These are phyloP conservation scores for Heliopora coerulea DNA, from an alignment of 92 coral and sea anemone genomes.

Conservation along the genomic window DNA sequence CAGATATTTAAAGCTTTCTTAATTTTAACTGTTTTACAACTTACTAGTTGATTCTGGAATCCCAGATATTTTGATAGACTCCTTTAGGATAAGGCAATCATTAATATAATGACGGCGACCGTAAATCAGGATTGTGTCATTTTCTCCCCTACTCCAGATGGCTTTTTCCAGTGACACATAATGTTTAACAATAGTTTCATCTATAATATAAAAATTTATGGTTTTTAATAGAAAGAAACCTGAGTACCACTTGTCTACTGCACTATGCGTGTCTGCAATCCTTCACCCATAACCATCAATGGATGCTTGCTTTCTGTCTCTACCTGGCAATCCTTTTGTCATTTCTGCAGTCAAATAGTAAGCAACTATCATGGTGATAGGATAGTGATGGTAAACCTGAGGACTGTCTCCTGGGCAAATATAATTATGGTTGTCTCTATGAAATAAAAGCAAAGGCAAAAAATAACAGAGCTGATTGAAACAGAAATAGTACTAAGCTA, in stretches of 20 bases:
- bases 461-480: too few species aligned
- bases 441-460: too few species aligned
- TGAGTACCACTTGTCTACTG: too few species aligned
- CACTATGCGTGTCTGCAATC: too few species aligned
- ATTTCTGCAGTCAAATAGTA: conserved; percentile 66
- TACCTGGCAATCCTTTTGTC: conserved; percentile 77
- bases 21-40: too few species aligned
- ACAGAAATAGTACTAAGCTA: too few species aligned
- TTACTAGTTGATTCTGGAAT: conserved; percentile 50
- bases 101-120: conserved; percentile 66
- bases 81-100: conserved; percentile 56
- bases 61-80: conserved; percentile 67
- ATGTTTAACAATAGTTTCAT: conserved; percentile 74
- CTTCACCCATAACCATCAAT: too few species aligned
- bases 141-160: conserved; percentile 23
- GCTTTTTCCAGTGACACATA: conserved; percentile 64
- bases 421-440: conserved; percentile 15
- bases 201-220: too few species aligned
- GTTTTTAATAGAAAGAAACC: too few species aligned
- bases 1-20: too few species aligned
- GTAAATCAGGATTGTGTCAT: conserved; percentile 75
- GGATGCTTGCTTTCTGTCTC: not conserved
- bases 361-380: conserved; percentile 73
- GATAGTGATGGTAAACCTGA: conserved; percentile 38
- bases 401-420: not conserved